Base-by-base conservation (phyloP, 2,113 vertebrate species). In the Oncorhynchus mykiss region DNA sequence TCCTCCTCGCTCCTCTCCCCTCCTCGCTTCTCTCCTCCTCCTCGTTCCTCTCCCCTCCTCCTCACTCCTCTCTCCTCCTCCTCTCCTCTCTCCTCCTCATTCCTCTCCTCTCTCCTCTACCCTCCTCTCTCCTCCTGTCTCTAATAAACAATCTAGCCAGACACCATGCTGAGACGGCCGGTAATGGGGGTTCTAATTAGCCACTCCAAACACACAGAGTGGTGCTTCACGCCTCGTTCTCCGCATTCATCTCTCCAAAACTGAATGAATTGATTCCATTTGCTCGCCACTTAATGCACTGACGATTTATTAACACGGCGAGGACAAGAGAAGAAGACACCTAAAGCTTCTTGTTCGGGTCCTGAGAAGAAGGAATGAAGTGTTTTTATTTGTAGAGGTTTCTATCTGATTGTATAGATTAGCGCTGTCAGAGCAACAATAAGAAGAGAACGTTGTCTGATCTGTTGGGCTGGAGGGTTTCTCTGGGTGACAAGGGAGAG, bases 181-280 rank as follows among this genome's bases (percentile, higher is more conserved):
- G 83, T 92, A 91, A 90, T 91, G 89, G 86, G 88, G 88, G 86
- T 84, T 85, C 87, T 91, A 91, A 92, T 93, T 90, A 92, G 83
- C 85, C 82, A 83, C 88, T 91, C 88, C 90, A 87, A 90, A 89
- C 85, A 88, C 74, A 73, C 79, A 86, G 87, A 82, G 86, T 82
- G 83, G 77, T 86, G 92, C 91, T 90, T 91, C 91, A 91, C 87
- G 88, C 87, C 91, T 90, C 90, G 84, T 90, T 93, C 90, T 91
- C 91, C 85, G 84, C 89, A 87, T 85, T 93, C 86, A 90, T 91
- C 86, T 89, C 87, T 78, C 75, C 88, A 92, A 91, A 91, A 87
- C 88, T 89, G 88, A 83, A 92, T 90, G 88, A 91, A 91, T 90
- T 90, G 86, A 91, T 91, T 89, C 89, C 86, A 91, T 92, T 93